phyloP scores from a whole-genome alignment of 2,888 invertebrate genomes.

The Rotaria macrura region DNA sequence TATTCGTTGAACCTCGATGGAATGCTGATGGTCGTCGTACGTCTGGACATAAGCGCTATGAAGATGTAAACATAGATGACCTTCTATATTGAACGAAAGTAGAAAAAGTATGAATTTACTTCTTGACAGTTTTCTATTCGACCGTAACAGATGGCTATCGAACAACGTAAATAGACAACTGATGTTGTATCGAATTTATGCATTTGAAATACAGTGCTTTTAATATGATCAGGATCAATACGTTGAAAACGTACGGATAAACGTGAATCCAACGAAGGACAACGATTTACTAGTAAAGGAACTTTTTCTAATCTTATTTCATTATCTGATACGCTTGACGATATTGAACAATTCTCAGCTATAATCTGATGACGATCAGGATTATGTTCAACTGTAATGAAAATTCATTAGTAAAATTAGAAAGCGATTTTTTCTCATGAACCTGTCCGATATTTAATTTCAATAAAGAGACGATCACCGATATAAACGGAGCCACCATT shows the following conservation, averaged over 20 bases:
- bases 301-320: background rate
- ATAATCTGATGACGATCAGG: background rate
- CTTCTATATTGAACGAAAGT: no score
- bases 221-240: background rate
- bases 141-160: background rate
- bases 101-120: background rate
- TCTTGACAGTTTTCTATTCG: constrained; percentile 11
- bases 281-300: background rate
- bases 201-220: constrained; percentile 8
- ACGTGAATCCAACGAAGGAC: background rate
- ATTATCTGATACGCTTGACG: constrained; percentile 7
- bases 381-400: background rate
- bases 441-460: constrained; percentile 21
- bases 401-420: background rate
- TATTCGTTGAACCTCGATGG: background rate
- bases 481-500: constrained; percentile 23
- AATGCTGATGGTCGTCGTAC: background rate
- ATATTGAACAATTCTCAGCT: constrained; percentile 9
- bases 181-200: constrained; percentile 1
- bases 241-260: background rate
- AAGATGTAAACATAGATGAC: no score
- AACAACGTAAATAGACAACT: constrained; percentile 18
- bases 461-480: constrained; percentile 27
- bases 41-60: background rate
- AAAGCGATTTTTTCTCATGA: background rate